Conservation (phyloP, 64 coral and sea anemone species). For the Montipora efflorescens region DNA sequence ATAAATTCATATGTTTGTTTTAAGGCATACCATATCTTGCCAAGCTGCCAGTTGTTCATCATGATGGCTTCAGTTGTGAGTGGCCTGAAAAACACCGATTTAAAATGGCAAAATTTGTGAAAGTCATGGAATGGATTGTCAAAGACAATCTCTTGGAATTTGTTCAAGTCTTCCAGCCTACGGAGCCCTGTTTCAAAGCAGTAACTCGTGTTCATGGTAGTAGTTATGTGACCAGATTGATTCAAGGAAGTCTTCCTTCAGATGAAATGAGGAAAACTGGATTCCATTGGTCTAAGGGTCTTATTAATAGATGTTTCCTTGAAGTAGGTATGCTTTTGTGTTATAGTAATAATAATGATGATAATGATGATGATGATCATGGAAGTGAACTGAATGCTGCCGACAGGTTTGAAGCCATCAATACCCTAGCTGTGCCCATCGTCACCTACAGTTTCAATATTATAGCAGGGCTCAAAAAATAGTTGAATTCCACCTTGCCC, state of each 20-base stretch:
- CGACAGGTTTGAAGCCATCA: too few relatives aligned
- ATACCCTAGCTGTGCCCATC: too few relatives aligned
- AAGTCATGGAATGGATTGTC: slow-evolving; percentile 63
- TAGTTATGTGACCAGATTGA: slow-evolving; percentile 41
- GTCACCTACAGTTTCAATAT: too few relatives aligned
- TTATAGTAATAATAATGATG: background rate
- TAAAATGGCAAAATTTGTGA: slow-evolving; percentile 75
- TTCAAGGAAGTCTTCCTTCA: slow-evolving; percentile 13
- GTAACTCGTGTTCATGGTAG: slow-evolving; percentile 19
- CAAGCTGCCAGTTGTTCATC: slow-evolving; percentile 65
- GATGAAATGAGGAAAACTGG: slow-evolving; percentile 62
- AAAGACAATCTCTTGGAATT: slow-evolving; percentile 59
- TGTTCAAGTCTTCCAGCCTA: slow-evolving; percentile 28
- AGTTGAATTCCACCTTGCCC: too few relatives aligned
- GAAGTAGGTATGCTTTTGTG: slow-evolving; percentile 72
- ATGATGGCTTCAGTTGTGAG: slow-evolving; percentile 50
- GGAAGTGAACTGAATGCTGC: too few relatives aligned
- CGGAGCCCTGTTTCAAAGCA: slow-evolving; percentile 48
- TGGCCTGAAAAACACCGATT: slow-evolving; percentile 71
- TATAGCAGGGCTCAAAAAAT: too few relatives aligned
- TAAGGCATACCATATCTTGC: slow-evolving; percentile 1
- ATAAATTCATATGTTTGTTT: background rate
- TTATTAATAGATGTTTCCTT: slow-evolving; percentile 59
- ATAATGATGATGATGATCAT: too few relatives aligned
- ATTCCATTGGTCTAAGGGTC: slow-evolving; percentile 66